These are phyloP conservation scores for Bombus superbus DNA, from an alignment of 1,140 invertebrate genomes.

Conservation along the genomic window DNA sequence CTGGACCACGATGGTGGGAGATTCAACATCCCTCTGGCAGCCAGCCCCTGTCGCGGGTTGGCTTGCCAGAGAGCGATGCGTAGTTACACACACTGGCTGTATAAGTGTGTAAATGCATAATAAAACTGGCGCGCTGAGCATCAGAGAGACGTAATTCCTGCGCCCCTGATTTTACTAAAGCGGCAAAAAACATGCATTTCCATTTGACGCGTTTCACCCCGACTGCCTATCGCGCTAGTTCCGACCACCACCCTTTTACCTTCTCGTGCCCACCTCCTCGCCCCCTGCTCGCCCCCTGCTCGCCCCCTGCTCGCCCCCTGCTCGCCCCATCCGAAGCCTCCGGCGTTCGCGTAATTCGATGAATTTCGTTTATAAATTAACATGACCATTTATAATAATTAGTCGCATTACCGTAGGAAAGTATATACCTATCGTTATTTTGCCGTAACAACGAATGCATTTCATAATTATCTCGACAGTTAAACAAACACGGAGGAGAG, in stretches of 20 bases:
- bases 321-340: neutral
- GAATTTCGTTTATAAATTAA: constrained; percentile 57
- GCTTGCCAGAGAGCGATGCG: constrained; percentile 70
- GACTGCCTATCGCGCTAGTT: constrained; percentile 38
- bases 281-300: neutral
- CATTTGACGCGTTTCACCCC: constrained; percentile 49
- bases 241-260: neutral
- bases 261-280: neutral
- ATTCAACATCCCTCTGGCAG: constrained; percentile 73
- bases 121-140: constrained; percentile 77
- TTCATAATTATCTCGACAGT: constrained; percentile 57
- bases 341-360: constrained; percentile 47
- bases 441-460: constrained; percentile 51
- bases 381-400: constrained; percentile 54
- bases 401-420: constrained; percentile 54
- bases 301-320: neutral
- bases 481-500: constrained; percentile 43
- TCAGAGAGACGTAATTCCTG: constrained; percentile 63
- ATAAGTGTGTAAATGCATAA: constrained; percentile 83
- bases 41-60: constrained; percentile 67
- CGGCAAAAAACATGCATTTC: constrained; percentile 77
- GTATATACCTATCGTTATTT: constrained; percentile 57
- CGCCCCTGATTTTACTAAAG: constrained; percentile 76
- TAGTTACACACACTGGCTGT: constrained; percentile 79
- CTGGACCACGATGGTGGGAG: constrained; percentile 77